Base-by-base conservation (phyloP, 1,140 invertebrate genomes). In the Ganaspis sp. region DNA sequence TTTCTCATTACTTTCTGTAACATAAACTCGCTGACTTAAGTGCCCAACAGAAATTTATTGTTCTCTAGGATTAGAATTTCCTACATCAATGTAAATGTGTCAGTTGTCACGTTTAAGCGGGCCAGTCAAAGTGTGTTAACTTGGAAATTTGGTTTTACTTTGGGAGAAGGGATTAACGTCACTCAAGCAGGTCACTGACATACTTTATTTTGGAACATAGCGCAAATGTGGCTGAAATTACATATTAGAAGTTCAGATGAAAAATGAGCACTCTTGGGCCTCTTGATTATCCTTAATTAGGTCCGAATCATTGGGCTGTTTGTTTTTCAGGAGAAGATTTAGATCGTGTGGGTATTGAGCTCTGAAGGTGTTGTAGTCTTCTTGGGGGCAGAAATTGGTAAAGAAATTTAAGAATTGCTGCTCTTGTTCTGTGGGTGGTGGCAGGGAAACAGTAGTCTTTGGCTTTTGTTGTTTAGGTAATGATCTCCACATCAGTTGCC, bases 401-500 rank as follows among this genome's bases (percentile, higher is more conserved):
- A 83, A 83, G 23, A 81, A 79, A 1, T 79, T 70, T 26, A 83
- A 78, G 53, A 81, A 78, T 38, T 79, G 34, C 74, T 70, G 78
- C 69, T 83, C 79, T 54, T 81, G 74, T 4, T 74, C 72, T n/a
- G 82, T 81, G 15, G 78, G 71, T 19, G 73, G 75, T 37, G 19
- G 42, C 9, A 78, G 69, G 8, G 69, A 34, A 11, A 23, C 34
- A 42, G 70, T 42, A 70, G 49, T 71, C 64, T 69, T 40, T 1
- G n/a, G 2, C 19, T 78, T 79, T 38, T n/a, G 6, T 58, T 54
- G 45, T 2, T 73, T 83, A 23, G 90, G 84, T 53, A 77, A 23
- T 4, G 89, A 90, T 76, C 84, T 89, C 75, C 69, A 80, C 73
- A 76, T 77, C 76, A 83, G 78, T 74, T 49, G 81, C 77, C 78